Evolutionary conservation across 2,113 vertebrate species (phyloP), one percentile per base, ranked within the genome.

Genomic region (Procavia capensis): DNA sequence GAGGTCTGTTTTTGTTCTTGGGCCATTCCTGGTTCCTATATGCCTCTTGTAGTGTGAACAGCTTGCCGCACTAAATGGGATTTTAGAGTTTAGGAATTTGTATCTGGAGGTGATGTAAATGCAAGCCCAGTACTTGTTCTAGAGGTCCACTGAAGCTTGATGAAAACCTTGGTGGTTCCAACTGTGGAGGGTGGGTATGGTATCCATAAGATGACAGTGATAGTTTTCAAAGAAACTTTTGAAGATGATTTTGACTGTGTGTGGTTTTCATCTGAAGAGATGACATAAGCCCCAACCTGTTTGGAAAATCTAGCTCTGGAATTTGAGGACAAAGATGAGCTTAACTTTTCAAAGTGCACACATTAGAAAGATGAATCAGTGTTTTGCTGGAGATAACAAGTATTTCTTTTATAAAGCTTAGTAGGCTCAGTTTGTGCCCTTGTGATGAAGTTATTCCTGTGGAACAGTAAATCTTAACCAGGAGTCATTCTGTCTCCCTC

Each of bases 341-440:
- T 96, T 74, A 74, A 80, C 82, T 96, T 54, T 91, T 57, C 9
- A 92, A 96, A 47, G 29, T 6, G 76, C 78, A 34, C 11, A 88
- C 50, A 41, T 47, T 94, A 43, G n/a, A 64, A 9, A 4, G 3
- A 39, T 76, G 31, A 78, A 57, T 79, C 6, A n/a, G 70, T 43
- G 27, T 90, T 94, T 95, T 82, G 25, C 61, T 91, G n/a, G 79
- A 90, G 59, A 85, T 29, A 39, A 78, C 50, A 82, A 25, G 3
- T 31, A 3, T 75, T 88, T 88, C 76, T 41, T 85, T 68, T 70
- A 19, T 85, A 47, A 76, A 79, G 19, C 11, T 17, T 10, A 75
- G 14, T 36, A 59, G 24, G 17, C 16, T 41, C 22, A 63, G 39
- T 85, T 89, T 72, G 63, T 63, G 45, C 7, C 17, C 50, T 84